Conservation (phyloP, 2,797 vertebrate genomes). For the Rhinella marina region DNA sequence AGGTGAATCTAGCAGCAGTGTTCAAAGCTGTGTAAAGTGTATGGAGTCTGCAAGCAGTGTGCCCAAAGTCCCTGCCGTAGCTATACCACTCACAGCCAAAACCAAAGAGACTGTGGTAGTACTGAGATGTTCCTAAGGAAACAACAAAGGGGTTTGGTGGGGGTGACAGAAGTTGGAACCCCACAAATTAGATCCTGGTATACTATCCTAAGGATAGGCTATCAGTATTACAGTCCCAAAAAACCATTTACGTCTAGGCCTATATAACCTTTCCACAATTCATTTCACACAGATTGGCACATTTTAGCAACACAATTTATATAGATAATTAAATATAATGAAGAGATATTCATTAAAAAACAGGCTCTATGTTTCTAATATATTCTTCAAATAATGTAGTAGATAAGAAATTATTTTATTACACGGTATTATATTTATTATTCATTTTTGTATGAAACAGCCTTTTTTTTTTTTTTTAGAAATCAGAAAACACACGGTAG, state of each 20-base stretch:
- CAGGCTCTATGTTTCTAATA: neutral
- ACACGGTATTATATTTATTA: slow-evolving; percentile 2
- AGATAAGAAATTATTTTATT: slow-evolving; percentile 11
- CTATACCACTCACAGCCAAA: too few relatives aligned
- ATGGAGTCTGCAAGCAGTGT: too few relatives aligned
- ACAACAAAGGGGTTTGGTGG: neutral
- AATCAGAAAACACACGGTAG: slow-evolving; percentile 44
- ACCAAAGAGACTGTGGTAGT: too few relatives aligned
- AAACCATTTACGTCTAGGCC: neutral
- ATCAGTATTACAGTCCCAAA: neutral
- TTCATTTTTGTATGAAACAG: slow-evolving; percentile 8
- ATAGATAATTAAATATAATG: neutral
- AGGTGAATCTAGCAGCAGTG: too few relatives aligned
- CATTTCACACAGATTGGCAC: neutral
- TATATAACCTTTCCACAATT: neutral
- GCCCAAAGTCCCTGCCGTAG: too few relatives aligned
- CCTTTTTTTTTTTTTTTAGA: slow-evolving; percentile 47
- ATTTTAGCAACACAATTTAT: neutral
- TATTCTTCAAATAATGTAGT: neutral
- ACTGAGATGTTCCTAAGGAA: too few relatives aligned
- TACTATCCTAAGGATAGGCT: neutral
- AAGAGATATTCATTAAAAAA: neutral
- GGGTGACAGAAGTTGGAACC: neutral
- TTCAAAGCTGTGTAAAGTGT: too few relatives aligned
- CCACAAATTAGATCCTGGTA: neutral